Percentiles rank a stretch among this genome's conserved stretches.
phyloP scores from a whole-genome alignment of 1,140 invertebrate genomes.

The Vanessa tameamea region DNA sequence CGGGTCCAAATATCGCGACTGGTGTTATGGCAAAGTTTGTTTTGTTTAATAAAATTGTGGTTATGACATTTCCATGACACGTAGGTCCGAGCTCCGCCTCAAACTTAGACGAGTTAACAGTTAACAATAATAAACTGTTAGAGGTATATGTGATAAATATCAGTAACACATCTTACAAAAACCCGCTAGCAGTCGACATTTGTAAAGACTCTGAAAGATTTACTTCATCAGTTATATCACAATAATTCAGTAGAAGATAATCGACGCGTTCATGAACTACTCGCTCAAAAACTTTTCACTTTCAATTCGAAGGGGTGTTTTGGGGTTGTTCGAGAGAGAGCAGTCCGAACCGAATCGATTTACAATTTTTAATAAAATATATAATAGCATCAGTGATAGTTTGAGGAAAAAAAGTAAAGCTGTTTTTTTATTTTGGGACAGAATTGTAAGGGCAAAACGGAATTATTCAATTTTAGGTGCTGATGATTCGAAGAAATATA shows the following conservation, averaged over 20 bases:
- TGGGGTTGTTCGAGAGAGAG: not conserved
- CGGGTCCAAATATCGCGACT: too few species aligned
- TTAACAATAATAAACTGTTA: slow-evolving; percentile 78
- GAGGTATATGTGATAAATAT: slow-evolving; percentile 70
- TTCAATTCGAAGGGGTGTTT: not conserved
- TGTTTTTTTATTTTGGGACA: slow-evolving; percentile 20
- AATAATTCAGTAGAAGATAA: slow-evolving; percentile 57
- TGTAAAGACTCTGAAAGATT: slow-evolving; percentile 75
- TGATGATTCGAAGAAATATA: slow-evolving; percentile 20
- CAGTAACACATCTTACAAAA: slow-evolving; percentile 67
- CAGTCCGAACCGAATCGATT: not conserved
- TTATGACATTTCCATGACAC: not conserved
- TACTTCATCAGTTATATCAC: slow-evolving; percentile 68
- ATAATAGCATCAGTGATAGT: slow-evolving; percentile 15
- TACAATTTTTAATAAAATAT: slow-evolving; percentile 23
- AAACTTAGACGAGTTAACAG: slow-evolving; percentile 65
- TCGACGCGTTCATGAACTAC: not conserved
- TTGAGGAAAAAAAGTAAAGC: slow-evolving; percentile 16
- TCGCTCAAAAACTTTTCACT: not conserved
- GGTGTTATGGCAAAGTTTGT: not conserved
- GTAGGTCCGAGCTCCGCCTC: slow-evolving; percentile 29
- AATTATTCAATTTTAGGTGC: slow-evolving; percentile 6
- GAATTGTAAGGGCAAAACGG: not conserved
- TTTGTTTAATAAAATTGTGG: not conserved
- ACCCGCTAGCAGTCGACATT: slow-evolving; percentile 63